Evolutionary conservation across 2,113 vertebrate genomes (phyloP).

Genomic region (Grus americana): DNA sequence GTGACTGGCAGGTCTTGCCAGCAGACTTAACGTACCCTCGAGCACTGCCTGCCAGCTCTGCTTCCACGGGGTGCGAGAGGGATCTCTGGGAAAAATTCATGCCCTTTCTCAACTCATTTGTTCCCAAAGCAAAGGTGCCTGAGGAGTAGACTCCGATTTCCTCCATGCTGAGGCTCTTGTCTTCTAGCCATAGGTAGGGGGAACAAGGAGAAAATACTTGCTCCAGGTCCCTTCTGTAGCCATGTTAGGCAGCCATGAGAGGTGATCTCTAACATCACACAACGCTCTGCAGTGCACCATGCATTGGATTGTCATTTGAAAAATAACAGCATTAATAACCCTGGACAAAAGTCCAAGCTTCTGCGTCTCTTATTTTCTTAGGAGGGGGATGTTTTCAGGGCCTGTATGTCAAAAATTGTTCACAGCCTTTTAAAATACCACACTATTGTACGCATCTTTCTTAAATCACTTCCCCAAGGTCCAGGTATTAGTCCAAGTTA

Average conservation of each 20-base stretch:
- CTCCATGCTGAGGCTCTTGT: background rate
- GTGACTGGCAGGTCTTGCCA: background rate
- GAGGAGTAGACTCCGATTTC: background rate
- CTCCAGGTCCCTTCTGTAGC: background rate
- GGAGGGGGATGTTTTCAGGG: background rate
- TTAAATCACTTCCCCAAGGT: background rate
- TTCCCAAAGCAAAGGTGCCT: background rate
- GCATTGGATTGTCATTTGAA: background rate
- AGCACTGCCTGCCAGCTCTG: background rate
- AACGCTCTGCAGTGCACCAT: background rate
- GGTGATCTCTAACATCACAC: background rate
- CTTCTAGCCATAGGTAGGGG: background rate
- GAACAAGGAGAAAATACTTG: fast-evolving
- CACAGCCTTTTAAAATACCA: background rate
- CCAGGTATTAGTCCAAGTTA: background rate
- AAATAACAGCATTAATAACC: background rate
- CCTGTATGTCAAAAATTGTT: background rate
- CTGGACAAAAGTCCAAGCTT: background rate
- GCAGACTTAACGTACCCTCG: fast-evolving
- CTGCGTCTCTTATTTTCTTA: background rate
- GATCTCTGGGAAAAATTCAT: background rate
- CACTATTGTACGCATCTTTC: background rate
- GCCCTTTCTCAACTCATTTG: background rate
- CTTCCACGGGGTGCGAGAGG: background rate
- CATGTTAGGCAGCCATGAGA: background rate